Percentiles rank a stretch among this genome's conserved stretches.
These are phyloP conservation scores for Rhincodon typus DNA, from an alignment of 2,797 vertebrate genomes.

Conservation along the genomic window DNA sequence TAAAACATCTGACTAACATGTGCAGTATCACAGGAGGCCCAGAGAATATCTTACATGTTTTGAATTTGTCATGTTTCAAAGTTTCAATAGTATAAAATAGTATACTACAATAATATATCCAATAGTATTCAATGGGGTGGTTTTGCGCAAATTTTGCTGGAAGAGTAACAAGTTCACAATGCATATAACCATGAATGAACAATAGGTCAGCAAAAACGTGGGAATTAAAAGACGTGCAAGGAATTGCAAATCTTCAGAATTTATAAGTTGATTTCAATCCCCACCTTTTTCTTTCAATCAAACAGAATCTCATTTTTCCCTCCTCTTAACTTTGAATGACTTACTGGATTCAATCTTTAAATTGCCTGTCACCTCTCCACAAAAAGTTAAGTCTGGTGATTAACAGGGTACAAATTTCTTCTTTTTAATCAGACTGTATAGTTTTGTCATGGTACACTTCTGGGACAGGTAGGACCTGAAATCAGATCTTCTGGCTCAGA, in stretches of 20 bases:
- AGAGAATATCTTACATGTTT: background rate
- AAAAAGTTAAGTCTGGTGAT: background rate
- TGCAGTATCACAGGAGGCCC: background rate
- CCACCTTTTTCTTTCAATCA: background rate
- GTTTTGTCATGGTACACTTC: no score
- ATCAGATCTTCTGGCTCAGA: no score
- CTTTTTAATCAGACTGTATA: background rate
- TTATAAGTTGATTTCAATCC: background rate
- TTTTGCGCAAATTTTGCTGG: background rate
- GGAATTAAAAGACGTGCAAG: background rate
- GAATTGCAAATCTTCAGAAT: background rate
- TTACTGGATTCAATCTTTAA: background rate
- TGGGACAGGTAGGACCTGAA: no score
- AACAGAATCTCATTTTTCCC: background rate
- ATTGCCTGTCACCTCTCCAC: background rate
- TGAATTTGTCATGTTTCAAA: background rate
- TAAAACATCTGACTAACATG: background rate
- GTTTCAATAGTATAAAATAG: background rate
- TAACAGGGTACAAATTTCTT: background rate
- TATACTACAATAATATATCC: no score
- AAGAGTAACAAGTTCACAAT: background rate
- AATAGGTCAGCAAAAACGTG: background rate
- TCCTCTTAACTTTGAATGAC: background rate
- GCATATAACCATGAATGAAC: background rate
- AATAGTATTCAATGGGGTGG: no score